Conservation (phyloP, 2,888 invertebrate genomes). For the Agrotis puta region DNA sequence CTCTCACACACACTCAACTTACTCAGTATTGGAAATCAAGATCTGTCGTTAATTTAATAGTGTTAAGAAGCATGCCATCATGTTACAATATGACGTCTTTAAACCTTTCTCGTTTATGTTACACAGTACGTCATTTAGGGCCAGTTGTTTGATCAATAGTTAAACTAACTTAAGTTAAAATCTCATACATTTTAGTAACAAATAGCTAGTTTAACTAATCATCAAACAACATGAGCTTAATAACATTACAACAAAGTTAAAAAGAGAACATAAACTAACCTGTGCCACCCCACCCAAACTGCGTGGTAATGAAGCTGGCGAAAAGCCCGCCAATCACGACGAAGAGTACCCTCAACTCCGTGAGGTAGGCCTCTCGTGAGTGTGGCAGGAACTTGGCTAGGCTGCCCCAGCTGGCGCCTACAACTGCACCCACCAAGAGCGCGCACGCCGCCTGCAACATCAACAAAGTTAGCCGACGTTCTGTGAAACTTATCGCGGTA, state of each 20-base stretch:
- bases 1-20: no score
- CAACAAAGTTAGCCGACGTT: constrained; percentile 30
- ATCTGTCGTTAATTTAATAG: no score
- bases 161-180: no score
- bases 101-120: no score
- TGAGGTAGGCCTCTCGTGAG: constrained; percentile 77
- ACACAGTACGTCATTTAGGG: neutral
- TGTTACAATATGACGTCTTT: no score
- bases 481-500: constrained; percentile 33
- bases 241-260: neutral
- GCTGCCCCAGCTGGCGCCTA: constrained; percentile 83
- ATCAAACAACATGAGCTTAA: no score
- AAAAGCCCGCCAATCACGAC: constrained; percentile 83
- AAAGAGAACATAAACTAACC: constrained; percentile 70
- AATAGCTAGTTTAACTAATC: no score
- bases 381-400: constrained; percentile 80
- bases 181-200: neutral
- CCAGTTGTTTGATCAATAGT: neutral
- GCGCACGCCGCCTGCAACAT: constrained; percentile 81
- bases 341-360: constrained; percentile 82
- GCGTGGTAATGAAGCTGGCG: constrained; percentile 77
- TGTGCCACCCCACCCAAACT: constrained; percentile 84
- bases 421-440: constrained; percentile 77
- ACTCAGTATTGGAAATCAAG: no score
- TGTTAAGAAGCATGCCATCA: no score